A percentile compares a stretch with the other conserved stretches of the same genome.
Conservation (phyloP, 2,113 vertebrate species). For the Suncus etruscus region DNA sequence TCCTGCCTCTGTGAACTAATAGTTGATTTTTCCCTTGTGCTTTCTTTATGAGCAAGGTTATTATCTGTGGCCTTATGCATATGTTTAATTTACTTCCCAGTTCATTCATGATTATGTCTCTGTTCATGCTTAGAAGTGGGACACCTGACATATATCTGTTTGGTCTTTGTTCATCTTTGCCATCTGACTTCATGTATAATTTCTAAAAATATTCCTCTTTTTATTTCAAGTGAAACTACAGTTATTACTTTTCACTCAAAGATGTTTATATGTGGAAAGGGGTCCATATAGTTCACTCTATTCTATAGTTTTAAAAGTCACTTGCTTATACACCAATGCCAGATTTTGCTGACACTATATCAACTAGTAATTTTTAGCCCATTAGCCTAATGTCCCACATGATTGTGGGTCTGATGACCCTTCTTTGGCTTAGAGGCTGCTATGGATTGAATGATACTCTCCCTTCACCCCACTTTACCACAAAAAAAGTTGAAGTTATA, state of each 20-base stretch:
- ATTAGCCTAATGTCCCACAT: neutral
- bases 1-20: neutral
- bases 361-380: too few species aligned
- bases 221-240: neutral
- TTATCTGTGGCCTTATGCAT: neutral
- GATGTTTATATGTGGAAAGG: neutral
- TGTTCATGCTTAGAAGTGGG: neutral
- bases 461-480: too few species aligned
- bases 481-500: too few species aligned
- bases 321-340: neutral
- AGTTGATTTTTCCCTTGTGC: neutral
- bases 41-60: fast-evolving
- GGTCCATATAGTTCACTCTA: neutral
- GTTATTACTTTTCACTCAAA: neutral
- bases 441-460: neutral
- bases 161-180: neutral
- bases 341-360: neutral
- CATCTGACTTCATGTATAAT: neutral
- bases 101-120: fast-evolving
- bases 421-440: neutral
- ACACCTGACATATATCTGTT: neutral
- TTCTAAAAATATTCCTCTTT: too few species aligned
- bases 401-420: neutral
- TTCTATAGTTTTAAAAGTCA: neutral
- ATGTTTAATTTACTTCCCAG: neutral